Base-by-base conservation (phyloP, 2,797 vertebrate genomes). In the Sebastes umbrosus region DNA sequence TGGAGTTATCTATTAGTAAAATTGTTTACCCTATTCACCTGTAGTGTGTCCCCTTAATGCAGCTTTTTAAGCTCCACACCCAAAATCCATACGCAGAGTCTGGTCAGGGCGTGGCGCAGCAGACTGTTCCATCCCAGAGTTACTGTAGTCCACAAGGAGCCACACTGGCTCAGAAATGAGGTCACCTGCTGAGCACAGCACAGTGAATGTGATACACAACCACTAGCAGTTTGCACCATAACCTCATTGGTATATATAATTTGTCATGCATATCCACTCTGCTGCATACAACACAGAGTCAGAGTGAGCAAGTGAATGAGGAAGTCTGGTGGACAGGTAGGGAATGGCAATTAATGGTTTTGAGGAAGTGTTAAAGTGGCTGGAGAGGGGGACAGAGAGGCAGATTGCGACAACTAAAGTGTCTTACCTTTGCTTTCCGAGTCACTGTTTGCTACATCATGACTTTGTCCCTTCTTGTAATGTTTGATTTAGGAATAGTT, bases 141-240 rank as follows among this genome's bases (percentile, higher is more conserved):
- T 85, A 66, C 81, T 54, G 6, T 7, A 36, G 22, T 83, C 88
- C 65, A 46, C 63, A 73, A 81, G 83, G 88, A 87, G 57, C 32
- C 36, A 6, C 58, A 6, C 71, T 32, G 66, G 63, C 87, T 74
- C 58, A 78, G 77, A 83, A 91, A 89, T 60, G 67, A 87, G 86
- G 88, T 89, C 87, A 89, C 71, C 73, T 36, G 62, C 74, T 58
- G 74, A 84, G 59, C 57, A 54, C 67, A 82, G 75, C 29, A 46
- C 39, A 72, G 57, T 34, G 24, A 67, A 64, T 34, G 50, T 43
- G 60, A 76, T 77, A 52, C 55, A 64, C 54, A 73, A 68, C 16
- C 62, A 58, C 76, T 31, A 14, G 54, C 39, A 27, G 60, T 59
- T 55, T 65, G 72, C 68, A 79, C 6, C 59, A 16, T 27, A 67